Conservation (phyloP, 2,888 invertebrate species). For the Podabrus alpinus region DNA sequence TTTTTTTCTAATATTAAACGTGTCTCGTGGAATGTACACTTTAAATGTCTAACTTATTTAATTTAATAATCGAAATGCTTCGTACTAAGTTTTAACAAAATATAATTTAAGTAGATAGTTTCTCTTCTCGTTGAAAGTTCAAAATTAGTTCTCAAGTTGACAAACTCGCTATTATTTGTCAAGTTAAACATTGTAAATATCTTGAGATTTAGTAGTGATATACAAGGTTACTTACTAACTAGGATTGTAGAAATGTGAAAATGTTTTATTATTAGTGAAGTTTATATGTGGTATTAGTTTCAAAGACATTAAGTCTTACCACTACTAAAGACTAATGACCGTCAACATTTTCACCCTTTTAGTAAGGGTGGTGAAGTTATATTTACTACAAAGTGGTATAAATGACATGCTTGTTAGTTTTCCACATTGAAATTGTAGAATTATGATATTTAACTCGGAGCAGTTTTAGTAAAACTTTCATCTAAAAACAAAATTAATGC, state of each 20-base stretch:
- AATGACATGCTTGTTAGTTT: constrained; percentile 2
- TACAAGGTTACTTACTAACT: constrained; percentile 11
- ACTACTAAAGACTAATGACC: constrained; percentile 4
- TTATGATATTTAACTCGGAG: background rate
- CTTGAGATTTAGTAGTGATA: constrained; percentile 12
- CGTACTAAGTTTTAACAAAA: background rate
- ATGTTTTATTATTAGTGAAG: constrained; percentile 4
- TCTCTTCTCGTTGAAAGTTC: background rate
- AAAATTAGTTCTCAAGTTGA: background rate
- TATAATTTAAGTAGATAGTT: background rate
- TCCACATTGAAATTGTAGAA: background rate
- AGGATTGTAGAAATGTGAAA: background rate
- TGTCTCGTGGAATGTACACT: background rate
- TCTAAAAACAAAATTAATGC: too few relatives aligned
- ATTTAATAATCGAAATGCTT: background rate
- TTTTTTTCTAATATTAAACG: background rate
- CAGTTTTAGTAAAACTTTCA: background rate
- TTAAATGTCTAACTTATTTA: background rate
- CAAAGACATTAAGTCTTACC: constrained; percentile 3
- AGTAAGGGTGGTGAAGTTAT: background rate
- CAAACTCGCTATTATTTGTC: constrained; percentile 5
- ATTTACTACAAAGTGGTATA: constrained; percentile 4
- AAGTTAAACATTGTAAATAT: constrained; percentile 8
- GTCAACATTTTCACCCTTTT: constrained; percentile 2
- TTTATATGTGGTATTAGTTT: constrained; percentile 3